Evolutionary conservation across 2,797 vertebrate genomes (phyloP).

Genomic region (Aphelocoma californica): DNA sequence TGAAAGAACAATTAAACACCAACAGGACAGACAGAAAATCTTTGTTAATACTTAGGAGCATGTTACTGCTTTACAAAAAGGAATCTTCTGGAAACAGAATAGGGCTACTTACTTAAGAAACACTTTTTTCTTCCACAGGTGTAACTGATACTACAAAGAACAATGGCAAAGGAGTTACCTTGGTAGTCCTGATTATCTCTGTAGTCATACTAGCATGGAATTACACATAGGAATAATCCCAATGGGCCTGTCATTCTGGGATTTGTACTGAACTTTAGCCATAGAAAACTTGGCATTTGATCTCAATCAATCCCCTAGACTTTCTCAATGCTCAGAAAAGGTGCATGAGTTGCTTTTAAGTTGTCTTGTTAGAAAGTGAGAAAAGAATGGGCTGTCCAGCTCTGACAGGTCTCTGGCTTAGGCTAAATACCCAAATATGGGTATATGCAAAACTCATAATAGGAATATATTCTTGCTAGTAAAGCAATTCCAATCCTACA

Average conservation of each 20-base stretch:
- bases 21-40: not conserved
- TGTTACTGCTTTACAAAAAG: not conserved
- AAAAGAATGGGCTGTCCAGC: not conserved
- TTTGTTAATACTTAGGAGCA: not conserved
- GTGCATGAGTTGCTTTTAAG: not conserved
- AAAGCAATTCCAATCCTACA: not conserved
- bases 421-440: not conserved
- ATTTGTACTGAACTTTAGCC: not conserved
- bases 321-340: not conserved
- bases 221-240: not conserved
- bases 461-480: no score
- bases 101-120: not conserved
- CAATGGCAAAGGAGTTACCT: not conserved
- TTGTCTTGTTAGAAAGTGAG: not conserved
- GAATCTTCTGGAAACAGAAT: not conserved
- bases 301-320: not conserved
- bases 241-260: not conserved
- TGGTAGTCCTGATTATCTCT: not conserved
- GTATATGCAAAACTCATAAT: no score
- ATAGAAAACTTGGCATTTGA: not conserved
- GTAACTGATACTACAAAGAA: not conserved
- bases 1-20: not conserved
- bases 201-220: not conserved
- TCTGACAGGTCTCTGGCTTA: not conserved
- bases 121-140: not conserved